A percentile compares a stretch with the other conserved stretches of the same genome.
Evolutionary conservation across 2,888 invertebrate genomes (phyloP).

Genomic region (Achlya flavicornis): DNA sequence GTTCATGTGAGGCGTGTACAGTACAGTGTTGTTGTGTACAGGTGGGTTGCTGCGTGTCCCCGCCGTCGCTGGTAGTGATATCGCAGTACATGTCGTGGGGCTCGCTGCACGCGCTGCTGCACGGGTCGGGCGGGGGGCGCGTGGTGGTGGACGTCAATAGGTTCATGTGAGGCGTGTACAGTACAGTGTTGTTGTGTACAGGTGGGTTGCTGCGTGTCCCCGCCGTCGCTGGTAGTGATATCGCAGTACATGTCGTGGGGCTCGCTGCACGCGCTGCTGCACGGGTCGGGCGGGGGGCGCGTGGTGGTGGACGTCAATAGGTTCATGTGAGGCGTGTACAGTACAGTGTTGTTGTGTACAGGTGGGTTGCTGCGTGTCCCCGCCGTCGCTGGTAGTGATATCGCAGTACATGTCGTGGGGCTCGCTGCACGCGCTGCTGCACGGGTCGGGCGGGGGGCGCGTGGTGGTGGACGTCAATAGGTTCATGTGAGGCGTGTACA

Average conservation of each 20-base stretch:
- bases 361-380: slow-evolving; percentile 94
- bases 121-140: slow-evolving; percentile 93
- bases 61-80: slow-evolving; percentile 96
- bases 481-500: too few species aligned
- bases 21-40: too few species aligned
- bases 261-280: slow-evolving; percentile 95
- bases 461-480: slow-evolving; percentile 98
- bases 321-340: too few species aligned
- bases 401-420: slow-evolving; percentile 98
- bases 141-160: slow-evolving; percentile 98
- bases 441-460: slow-evolving; percentile 93
- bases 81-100: slow-evolving; percentile 98
- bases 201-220: slow-evolving; percentile 94
- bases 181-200: too few species aligned
- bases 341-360: too few species aligned
- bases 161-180: too few species aligned
- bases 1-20: too few species aligned
- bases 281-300: slow-evolving; percentile 93
- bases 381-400: slow-evolving; percentile 96
- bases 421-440: slow-evolving; percentile 95
- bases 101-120: slow-evolving; percentile 95
- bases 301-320: slow-evolving; percentile 98
- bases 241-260: slow-evolving; percentile 98
- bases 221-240: slow-evolving; percentile 96
- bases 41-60: slow-evolving; percentile 94